Conservation (phyloP, 1,140 invertebrate genomes). For the Thaumatotibia leucotreta region DNA sequence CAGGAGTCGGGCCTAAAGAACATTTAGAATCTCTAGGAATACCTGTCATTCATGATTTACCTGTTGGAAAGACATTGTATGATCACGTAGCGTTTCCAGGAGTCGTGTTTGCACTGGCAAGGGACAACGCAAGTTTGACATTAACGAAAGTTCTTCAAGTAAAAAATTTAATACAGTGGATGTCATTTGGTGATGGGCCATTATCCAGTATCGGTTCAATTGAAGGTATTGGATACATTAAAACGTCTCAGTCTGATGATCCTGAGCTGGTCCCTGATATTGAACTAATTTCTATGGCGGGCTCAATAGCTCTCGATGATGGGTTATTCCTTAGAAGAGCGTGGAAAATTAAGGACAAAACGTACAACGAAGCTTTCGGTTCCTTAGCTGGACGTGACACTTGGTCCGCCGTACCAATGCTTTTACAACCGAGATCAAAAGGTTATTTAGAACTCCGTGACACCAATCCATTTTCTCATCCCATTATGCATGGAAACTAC, state of each 20-base stretch:
- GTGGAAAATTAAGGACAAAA: conserved; percentile 56
- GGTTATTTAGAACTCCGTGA: conserved; percentile 83
- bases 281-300: conserved; percentile 75
- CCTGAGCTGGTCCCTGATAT: conserved; percentile 75
- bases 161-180: conserved; percentile 73
- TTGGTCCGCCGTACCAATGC: conserved; percentile 83
- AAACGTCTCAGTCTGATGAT: conserved; percentile 71
- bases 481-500: conserved; percentile 86
- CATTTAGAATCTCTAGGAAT: conserved; percentile 83
- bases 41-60: conserved; percentile 79
- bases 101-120: conserved; percentile 78
- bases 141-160: conserved; percentile 74
- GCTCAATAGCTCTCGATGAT: conserved; percentile 58
- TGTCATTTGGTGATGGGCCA: conserved; percentile 74
- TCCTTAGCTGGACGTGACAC: conserved; percentile 75
- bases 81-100: conserved; percentile 86
- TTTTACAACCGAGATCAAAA: conserved; percentile 84
- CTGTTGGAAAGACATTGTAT: conserved; percentile 83
- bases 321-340: conserved; percentile 55
- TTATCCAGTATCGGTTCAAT: conserved; percentile 72
- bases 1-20: conserved; percentile 86
- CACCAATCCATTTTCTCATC: conserved; percentile 85
- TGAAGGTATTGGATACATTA: conserved; percentile 78
- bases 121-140: conserved; percentile 67
- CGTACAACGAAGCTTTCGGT: conserved; percentile 43